These are phyloP conservation scores for Plecotus auritus DNA, from an alignment of 2,113 vertebrate species.

Conservation along the genomic window DNA sequence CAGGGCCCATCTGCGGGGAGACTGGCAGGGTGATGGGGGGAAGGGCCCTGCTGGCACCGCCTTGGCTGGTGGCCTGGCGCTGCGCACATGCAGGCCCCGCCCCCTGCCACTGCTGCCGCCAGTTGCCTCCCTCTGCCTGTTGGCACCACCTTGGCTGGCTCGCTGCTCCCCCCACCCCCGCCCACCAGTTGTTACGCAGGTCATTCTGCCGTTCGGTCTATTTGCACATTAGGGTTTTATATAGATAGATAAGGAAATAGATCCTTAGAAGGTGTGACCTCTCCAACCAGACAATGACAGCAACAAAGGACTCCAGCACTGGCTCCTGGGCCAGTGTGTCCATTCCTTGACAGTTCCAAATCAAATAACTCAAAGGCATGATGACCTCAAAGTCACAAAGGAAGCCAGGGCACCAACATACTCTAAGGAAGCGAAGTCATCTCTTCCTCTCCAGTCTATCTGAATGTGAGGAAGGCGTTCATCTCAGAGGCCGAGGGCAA, in stretches of 20 bases:
- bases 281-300: background rate
- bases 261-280: background rate
- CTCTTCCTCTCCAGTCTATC: background rate
- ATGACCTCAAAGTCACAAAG: background rate
- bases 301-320: background rate
- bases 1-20: too few relatives aligned
- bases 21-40: too few relatives aligned
- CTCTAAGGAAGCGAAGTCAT: background rate
- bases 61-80: too few relatives aligned
- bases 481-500: background rate
- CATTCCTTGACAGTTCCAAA: background rate
- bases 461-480: background rate
- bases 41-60: too few relatives aligned
- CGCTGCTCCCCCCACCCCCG: rapidly evolving
- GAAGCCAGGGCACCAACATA: too few relatives aligned
- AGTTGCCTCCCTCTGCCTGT: too few relatives aligned
- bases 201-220: too few relatives aligned
- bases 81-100: too few relatives aligned
- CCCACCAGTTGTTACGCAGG: too few relatives aligned
- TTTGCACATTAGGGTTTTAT: too few relatives aligned
- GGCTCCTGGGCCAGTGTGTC: background rate
- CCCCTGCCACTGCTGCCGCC: too few relatives aligned
- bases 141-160: too few relatives aligned
- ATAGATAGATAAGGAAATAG: background rate
- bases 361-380: background rate